Conservation (phyloP, 64 coral and sea anemone species). For the Montipora sp. region DNA sequence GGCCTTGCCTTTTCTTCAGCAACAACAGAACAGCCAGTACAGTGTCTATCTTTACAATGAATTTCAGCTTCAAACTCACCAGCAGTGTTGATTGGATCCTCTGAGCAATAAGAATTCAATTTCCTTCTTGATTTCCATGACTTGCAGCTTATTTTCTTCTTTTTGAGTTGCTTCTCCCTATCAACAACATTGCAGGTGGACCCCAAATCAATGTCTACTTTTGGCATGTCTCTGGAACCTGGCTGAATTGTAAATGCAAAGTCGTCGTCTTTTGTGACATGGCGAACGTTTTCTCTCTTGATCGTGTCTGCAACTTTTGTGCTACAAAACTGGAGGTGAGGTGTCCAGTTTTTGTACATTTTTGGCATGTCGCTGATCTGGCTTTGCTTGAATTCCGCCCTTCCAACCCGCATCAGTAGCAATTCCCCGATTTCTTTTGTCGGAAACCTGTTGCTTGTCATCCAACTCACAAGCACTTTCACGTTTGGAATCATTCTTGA, state of each 20-base stretch:
- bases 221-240: slow-evolving; percentile 18
- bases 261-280: background rate
- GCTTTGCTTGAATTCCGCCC: slow-evolving; percentile 72
- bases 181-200: slow-evolving; percentile 23
- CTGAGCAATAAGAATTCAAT: slow-evolving; percentile 57
- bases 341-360: slow-evolving; percentile 48
- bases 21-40: slow-evolving; percentile 25
- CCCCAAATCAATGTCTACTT: slow-evolving; percentile 61
- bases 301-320: background rate
- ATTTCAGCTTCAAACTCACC: slow-evolving; percentile 61
- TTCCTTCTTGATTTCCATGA: slow-evolving; percentile 27
- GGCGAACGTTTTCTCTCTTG: background rate
- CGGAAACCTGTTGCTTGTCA: no score
- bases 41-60: slow-evolving; percentile 43
- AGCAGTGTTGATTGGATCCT: slow-evolving; percentile 43
- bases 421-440: background rate
- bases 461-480: slow-evolving; percentile 14
- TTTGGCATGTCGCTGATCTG: slow-evolving; percentile 40
- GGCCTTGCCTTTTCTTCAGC: slow-evolving; percentile 15
- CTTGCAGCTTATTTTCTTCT: slow-evolving; percentile 17
- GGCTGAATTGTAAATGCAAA: background rate
- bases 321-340: slow-evolving; percentile 28
- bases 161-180: background rate
- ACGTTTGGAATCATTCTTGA: slow-evolving; percentile 3
- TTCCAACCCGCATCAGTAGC: slow-evolving; percentile 54